Evolutionary conservation across 2,113 vertebrate species (phyloP), one percentile per base, ranked within the genome.

Genomic region (Aythya baeri): DNA sequence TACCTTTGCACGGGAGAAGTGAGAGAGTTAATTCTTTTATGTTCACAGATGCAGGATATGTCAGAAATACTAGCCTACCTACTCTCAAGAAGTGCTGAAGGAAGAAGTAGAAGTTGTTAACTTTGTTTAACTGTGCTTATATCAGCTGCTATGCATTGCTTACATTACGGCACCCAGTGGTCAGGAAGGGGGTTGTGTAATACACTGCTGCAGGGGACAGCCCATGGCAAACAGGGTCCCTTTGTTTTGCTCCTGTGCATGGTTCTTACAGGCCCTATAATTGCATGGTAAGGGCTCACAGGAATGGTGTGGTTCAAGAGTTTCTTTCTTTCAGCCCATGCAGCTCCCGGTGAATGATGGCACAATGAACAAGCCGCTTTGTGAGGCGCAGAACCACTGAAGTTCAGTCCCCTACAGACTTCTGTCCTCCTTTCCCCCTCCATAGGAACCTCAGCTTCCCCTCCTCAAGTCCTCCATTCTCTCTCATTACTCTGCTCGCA

Each of bases 181-280:
- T 62, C 66, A 89, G 89, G 81, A 97, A 94, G 41, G 63, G 62
- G 18, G 20, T 94, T 96, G 83, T 90, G 91, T 88, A 92, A 97
- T 21, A 4, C 1, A 22, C 65, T 61, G 17, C 26, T n/a, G 76
- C 79, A 61, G 83, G 46, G 73, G 4, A 59, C 14, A 93, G 72
- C n/a, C 86, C 23, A 0, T 90, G 88, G 83, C 41, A 94, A 93
- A 86, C 34, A 49, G 71, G 25, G 34, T 76, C 62, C 34, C 55
- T 88, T 49, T 49, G 86, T 76, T 77, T 65, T 70, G 50, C 83
- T 86, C 38, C 43, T 1, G 2, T 70, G 50, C 46, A 7, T 2
- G 27, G 71, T 32, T 52, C 7, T 46, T 58, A 50, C 34, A 78
- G n/a, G 10, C 44, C n/a, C 82, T 76, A 9, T 10, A 55, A 63